Evolutionary conservation across 2,797 vertebrate species (phyloP).

Genomic region (Rousettus madagascariensis): DNA sequence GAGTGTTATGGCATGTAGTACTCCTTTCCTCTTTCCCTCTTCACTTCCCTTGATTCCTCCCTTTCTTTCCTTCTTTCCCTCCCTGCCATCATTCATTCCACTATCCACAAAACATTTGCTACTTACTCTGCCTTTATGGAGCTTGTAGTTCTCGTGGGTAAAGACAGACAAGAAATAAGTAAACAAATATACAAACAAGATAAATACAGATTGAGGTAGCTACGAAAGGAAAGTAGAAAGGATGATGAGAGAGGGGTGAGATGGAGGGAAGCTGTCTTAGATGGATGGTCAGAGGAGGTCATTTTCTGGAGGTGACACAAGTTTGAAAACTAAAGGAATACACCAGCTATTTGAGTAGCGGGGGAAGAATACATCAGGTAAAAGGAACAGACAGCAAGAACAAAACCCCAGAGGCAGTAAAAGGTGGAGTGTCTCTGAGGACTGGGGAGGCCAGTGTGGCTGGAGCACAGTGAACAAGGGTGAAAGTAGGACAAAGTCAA

Average conservation of each 20-base stretch:
- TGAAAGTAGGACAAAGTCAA: neutral
- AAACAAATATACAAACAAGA: neutral
- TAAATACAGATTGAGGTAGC: neutral
- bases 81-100: neutral
- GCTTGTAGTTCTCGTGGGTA: neutral
- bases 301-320: neutral
- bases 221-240: neutral
- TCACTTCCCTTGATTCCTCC: neutral
- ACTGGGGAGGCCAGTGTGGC: neutral
- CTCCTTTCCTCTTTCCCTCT: neutral
- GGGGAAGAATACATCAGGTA: neutral
- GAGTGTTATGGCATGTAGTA: neutral
- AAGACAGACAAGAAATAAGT: neutral
- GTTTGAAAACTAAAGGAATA: neutral
- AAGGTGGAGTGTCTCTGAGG: neutral
- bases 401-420: neutral
- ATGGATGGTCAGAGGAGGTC: neutral
- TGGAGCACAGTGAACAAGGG: neutral
- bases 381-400: neutral
- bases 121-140: neutral
- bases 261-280: neutral
- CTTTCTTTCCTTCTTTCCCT: neutral
- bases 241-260: neutral
- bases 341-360: neutral
- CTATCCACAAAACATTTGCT: neutral